These are phyloP conservation scores for Cyanoramphus novaezelandiae DNA, from an alignment of 2,113 vertebrate genomes.

Conservation along the genomic window DNA sequence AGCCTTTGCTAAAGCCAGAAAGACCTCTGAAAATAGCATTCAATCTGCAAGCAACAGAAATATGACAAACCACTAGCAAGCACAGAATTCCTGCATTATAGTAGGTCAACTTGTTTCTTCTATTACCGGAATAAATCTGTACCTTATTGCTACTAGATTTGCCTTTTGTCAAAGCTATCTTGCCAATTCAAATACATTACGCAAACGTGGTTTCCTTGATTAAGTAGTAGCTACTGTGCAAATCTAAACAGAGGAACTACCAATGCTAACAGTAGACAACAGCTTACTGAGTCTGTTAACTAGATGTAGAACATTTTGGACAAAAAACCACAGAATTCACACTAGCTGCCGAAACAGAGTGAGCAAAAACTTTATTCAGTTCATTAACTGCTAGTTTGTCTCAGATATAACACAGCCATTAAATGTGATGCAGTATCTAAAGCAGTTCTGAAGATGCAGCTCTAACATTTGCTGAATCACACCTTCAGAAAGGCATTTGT, in stretches of 20 bases:
- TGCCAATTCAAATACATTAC: not conserved
- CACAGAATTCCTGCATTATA: not conserved
- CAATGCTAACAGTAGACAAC: not conserved
- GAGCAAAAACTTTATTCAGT: not conserved
- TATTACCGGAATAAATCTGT: not conserved
- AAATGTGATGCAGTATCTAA: not conserved
- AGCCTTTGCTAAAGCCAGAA: not conserved
- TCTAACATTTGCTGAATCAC: not conserved
- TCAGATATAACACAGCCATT: accelerated
- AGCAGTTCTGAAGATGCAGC: not conserved
- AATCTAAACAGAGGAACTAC: not conserved
- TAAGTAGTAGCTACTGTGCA: not conserved
- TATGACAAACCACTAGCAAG: not conserved
- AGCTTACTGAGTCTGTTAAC: not conserved
- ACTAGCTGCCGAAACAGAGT: not conserved
- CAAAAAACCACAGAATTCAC: not conserved
- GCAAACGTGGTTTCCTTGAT: not conserved
- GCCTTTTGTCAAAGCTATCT: not conserved
- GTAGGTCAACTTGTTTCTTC: not conserved
- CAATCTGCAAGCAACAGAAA: not conserved
- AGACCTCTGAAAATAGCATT: not conserved
- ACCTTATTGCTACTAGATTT: not conserved
- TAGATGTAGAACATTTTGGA: not conserved
- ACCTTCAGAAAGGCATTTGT: not conserved
- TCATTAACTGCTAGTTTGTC: not conserved